phyloP scores from a whole-genome alignment of 2,888 invertebrate genomes.

The Molorchus minor region DNA sequence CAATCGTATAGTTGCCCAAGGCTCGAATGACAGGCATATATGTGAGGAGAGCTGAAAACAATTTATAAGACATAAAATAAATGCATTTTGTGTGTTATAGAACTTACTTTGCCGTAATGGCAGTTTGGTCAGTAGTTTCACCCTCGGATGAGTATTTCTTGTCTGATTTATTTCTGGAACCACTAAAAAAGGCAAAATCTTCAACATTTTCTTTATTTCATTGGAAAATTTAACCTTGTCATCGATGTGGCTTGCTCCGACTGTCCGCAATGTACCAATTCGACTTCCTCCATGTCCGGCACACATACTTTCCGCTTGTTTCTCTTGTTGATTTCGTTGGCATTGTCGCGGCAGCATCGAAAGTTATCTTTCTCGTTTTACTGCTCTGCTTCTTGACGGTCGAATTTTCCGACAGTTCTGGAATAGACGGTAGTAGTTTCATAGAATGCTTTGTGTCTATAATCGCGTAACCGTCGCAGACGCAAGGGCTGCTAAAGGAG shows the following conservation, averaged over 20 bases:
- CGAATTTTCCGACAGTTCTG: slow-evolving; percentile 47
- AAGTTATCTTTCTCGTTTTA: slow-evolving; percentile 26
- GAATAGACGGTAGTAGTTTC: slow-evolving; percentile 47
- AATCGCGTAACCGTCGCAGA: slow-evolving; percentile 37
- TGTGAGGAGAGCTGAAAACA: slow-evolving; percentile 42
- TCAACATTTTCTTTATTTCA: too few species aligned
- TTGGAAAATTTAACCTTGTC: too few species aligned
- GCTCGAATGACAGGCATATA: slow-evolving; percentile 54
- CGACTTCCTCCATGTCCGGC: background rate
- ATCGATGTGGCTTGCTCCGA: slow-evolving; percentile 5
- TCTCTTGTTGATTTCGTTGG: background rate
- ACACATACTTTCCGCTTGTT: slow-evolving; percentile 19
- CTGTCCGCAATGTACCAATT: background rate
- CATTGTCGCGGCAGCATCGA: slow-evolving; percentile 26
- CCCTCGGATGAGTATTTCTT: background rate
- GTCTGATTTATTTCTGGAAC: slow-evolving; percentile 1
- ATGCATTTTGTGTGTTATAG: background rate
- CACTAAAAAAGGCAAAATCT: background rate
- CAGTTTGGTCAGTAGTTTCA: slow-evolving; percentile 7
- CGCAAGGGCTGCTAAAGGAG: slow-evolving; percentile 20
- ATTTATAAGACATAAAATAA: background rate
- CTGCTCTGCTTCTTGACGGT: slow-evolving; percentile 13
- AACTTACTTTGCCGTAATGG: slow-evolving; percentile 13
- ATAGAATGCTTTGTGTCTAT: slow-evolving; percentile 46
- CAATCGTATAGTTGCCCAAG: slow-evolving; percentile 48